phyloP scores from a whole-genome alignment of 2,888 invertebrate species.

The Dasypolia templi region DNA sequence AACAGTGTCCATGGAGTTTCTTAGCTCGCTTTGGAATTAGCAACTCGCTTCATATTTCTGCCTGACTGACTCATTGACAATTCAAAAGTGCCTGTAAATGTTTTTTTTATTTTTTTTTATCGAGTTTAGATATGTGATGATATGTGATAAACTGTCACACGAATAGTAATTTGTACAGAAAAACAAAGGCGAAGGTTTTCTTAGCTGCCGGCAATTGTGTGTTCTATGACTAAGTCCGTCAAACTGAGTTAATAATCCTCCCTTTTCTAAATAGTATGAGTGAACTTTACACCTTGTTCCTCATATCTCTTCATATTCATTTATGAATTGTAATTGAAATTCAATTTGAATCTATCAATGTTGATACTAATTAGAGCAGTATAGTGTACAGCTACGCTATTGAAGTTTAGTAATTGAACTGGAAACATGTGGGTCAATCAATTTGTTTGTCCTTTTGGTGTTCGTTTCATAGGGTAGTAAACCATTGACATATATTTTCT shows the following conservation, averaged over 20 bases:
- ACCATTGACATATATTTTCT: not conserved
- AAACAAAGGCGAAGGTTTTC: no score
- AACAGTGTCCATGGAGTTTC: no score
- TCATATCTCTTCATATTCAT: no score
- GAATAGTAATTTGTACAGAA: no score
- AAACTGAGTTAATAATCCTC: no score
- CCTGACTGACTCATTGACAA: not conserved
- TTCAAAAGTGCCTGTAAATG: not conserved
- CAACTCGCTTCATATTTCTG: not conserved
- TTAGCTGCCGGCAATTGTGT: no score
- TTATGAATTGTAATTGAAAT: not conserved
- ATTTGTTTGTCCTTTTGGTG: constrained; percentile 35
- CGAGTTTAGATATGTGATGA: no score
- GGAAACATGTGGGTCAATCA: constrained; percentile 39
- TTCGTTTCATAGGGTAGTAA: not conserved
- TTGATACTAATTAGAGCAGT: constrained; percentile 22
- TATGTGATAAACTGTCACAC: no score
- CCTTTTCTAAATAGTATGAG: no score
- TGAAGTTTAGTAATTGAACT: constrained; percentile 23
- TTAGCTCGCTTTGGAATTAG: not conserved
- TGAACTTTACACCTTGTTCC: no score
- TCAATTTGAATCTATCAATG: not conserved
- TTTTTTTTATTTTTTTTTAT: no score
- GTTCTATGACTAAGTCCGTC: no score
- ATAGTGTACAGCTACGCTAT: constrained; percentile 24